These are phyloP conservation scores for Pseudomugil tenellus DNA, from an alignment of 2,797 vertebrate genomes.

Conservation along the genomic window DNA sequence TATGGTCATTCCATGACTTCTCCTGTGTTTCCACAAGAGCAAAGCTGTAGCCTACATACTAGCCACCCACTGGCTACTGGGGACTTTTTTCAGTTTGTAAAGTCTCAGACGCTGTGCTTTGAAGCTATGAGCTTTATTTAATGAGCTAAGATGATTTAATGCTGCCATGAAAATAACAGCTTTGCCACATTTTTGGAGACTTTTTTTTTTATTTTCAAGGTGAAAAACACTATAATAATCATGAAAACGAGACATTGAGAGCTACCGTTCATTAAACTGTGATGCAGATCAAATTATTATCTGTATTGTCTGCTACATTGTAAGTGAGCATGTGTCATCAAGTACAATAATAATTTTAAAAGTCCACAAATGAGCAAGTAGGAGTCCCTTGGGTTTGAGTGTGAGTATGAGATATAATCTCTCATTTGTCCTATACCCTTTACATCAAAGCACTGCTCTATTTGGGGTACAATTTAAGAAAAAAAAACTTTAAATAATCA, in stretches of 20 bases:
- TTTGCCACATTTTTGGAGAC: not conserved
- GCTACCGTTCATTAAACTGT: not conserved
- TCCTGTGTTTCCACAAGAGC: not conserved
- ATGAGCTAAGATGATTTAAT: not conserved
- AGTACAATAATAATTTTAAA: not conserved
- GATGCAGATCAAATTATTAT: not conserved
- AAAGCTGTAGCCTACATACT: not conserved
- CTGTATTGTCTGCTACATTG: too few species aligned
- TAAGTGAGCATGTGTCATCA: not conserved
- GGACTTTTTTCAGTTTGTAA: not conserved
- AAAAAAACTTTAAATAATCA: not conserved
- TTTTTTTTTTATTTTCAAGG: not conserved
- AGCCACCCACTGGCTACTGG: not conserved
- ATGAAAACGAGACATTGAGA: not conserved
- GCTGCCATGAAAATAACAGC: too few species aligned
- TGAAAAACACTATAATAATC: not conserved
- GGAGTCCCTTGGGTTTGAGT: not conserved
- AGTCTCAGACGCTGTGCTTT: not conserved
- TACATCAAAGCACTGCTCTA: not conserved
- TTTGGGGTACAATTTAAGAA: not conserved
- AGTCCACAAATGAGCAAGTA: conserved; percentile 25
- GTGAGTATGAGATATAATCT: conserved; percentile 1
- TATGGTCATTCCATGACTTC: not conserved
- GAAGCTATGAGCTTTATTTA: not conserved
- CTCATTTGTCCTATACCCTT: not conserved